phyloP scores from a whole-genome alignment of 2,113 vertebrate species.

The Eulemur rufifrons region DNA sequence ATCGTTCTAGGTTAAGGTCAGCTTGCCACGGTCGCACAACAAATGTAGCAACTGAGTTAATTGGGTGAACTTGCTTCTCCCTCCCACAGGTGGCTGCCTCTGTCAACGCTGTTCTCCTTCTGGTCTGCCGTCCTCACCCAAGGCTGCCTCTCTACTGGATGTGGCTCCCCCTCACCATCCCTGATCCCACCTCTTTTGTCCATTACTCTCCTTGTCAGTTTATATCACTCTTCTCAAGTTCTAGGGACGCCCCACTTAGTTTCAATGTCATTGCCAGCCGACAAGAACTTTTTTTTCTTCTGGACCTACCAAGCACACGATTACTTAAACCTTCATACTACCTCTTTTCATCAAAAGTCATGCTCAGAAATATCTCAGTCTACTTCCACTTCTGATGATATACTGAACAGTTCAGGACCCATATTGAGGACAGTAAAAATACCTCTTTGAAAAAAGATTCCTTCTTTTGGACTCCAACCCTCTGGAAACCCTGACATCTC shows the following conservation, averaged over 20 bases:
- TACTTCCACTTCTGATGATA: not conserved
- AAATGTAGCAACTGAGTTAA: not conserved
- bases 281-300: not conserved
- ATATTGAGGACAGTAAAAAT: not conserved
- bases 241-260: not conserved
- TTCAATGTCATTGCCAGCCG: not conserved
- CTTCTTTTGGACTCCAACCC: not conserved
- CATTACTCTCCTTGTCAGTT: not conserved
- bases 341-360: not conserved
- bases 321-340: not conserved
- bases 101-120: not conserved
- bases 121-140: not conserved
- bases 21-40: not conserved
- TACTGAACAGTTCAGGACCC: not conserved
- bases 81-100: rapidly evolving
- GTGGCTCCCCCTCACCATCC: not conserved
- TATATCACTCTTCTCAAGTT: not conserved
- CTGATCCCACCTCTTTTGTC: not conserved
- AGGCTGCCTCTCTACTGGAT: too few species aligned
- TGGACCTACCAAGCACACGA: not conserved
- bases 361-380: not conserved
- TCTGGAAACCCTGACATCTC: not conserved
- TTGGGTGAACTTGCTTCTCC: not conserved
- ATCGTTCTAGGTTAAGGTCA: not conserved
- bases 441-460: not conserved